Evolutionary conservation across 2,888 invertebrate genomes (phyloP).

Genomic region (Nineta flava): DNA sequence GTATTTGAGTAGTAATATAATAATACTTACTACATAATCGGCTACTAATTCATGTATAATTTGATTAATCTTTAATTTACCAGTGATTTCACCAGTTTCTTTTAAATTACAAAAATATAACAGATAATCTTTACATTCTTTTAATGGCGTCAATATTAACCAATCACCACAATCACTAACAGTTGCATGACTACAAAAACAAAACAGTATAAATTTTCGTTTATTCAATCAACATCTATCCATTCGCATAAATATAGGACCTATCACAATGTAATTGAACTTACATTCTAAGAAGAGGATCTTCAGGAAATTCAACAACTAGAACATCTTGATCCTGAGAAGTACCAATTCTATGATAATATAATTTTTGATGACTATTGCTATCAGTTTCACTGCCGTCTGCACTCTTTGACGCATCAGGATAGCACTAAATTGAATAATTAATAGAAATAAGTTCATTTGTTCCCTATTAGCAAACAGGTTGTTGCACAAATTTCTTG

Average conservation of each 20-base stretch:
- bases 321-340: slow-evolving; percentile 73
- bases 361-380: slow-evolving; percentile 83
- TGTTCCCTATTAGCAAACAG: background rate
- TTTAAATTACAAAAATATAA: slow-evolving; percentile 70
- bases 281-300: slow-evolving; percentile 84
- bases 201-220: no score
- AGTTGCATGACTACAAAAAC: slow-evolving; percentile 47
- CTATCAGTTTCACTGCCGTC: slow-evolving; percentile 85
- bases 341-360: slow-evolving; percentile 79
- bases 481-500: no score
- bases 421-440: slow-evolving; percentile 52
- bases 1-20: background rate
- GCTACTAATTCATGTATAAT: slow-evolving; percentile 82
- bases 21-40: slow-evolving; percentile 65
- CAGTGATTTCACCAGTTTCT: slow-evolving; percentile 42
- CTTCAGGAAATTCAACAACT: slow-evolving; percentile 77
- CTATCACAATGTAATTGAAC: background rate
- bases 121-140: slow-evolving; percentile 85
- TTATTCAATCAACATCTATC: slow-evolving; percentile 5
- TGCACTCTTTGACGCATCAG: slow-evolving; percentile 55
- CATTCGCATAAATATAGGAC: background rate
- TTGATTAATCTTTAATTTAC: slow-evolving; percentile 52
- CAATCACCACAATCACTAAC: slow-evolving; percentile 88
- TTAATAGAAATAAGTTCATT: slow-evolving; percentile 7
- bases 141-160: slow-evolving; percentile 65